Percentiles rank a stretch among this genome's conserved stretches.
Conservation (phyloP, 2,888 invertebrate genomes). For the Synanthedon andrenaeformis region DNA sequence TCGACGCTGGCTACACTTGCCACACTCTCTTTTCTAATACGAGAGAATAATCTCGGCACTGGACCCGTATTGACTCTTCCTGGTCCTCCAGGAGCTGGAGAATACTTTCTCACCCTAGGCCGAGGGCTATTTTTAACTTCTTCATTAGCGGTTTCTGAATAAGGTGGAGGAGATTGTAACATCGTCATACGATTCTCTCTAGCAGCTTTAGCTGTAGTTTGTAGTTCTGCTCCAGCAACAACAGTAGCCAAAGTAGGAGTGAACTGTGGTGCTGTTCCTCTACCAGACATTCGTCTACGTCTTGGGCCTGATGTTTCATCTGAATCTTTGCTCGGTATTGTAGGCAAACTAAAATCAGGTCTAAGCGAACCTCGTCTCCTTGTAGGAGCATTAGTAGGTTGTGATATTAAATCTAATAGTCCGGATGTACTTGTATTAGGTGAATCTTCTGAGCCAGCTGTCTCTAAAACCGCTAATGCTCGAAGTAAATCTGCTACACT, state of each 20-base stretch:
- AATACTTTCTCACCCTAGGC: slow-evolving; percentile 47
- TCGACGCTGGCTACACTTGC: slow-evolving; percentile 23
- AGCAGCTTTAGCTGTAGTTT: slow-evolving; percentile 52
- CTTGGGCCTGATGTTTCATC: slow-evolving; percentile 41
- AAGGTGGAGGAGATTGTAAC: slow-evolving; percentile 61
- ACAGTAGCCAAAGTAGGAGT: slow-evolving; percentile 60
- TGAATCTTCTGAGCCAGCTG: slow-evolving; percentile 28
- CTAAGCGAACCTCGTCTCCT: slow-evolving; percentile 46
- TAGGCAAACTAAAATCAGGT: slow-evolving; percentile 39
- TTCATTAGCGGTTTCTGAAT: slow-evolving; percentile 36
- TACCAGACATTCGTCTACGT: slow-evolving; percentile 52
- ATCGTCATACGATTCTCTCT: slow-evolving; percentile 58
- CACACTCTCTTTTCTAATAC: slow-evolving; percentile 50
- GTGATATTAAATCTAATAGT: slow-evolving; percentile 33
- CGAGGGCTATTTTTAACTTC: slow-evolving; percentile 33
- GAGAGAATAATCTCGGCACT: slow-evolving; percentile 53
- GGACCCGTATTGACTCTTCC: slow-evolving; percentile 44
- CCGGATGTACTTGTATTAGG: slow-evolving; percentile 21
- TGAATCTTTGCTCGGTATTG: slow-evolving; percentile 25
- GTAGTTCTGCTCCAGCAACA: slow-evolving; percentile 54
- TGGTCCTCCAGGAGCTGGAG: slow-evolving; percentile 49
- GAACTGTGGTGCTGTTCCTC: slow-evolving; percentile 51
- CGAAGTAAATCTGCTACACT: slow-evolving; percentile 85
- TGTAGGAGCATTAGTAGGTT: slow-evolving; percentile 19
- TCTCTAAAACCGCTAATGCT: slow-evolving; percentile 77